These are phyloP conservation scores for Pentalonia nigronervosa DNA, from an alignment of 1,140 invertebrate genomes.

Conservation along the genomic window DNA sequence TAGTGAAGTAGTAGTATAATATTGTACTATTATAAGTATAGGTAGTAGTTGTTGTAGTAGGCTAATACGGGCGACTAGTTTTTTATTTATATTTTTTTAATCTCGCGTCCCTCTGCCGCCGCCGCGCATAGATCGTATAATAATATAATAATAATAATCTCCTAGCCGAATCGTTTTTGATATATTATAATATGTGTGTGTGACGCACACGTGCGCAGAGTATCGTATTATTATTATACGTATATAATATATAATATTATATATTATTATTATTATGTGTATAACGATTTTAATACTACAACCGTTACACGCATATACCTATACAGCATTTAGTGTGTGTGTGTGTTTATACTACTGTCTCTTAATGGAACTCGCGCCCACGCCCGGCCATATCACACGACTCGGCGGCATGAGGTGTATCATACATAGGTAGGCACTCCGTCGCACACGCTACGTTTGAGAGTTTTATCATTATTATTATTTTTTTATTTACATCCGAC, in stretches of 20 bases:
- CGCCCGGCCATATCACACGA: background rate
- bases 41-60: background rate
- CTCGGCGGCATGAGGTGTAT: background rate
- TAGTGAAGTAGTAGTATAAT: background rate
- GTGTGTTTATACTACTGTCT: slow-evolving; percentile 24
- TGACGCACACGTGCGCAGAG: background rate
- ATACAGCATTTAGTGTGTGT: slow-evolving; percentile 2
- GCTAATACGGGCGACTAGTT: background rate
- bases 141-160: slow-evolving; percentile 21
- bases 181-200: background rate
- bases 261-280: slow-evolving; percentile 20
- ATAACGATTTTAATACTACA: slow-evolving; percentile 22
- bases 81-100: background rate
- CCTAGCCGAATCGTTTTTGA: background rate
- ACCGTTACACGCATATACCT: background rate
- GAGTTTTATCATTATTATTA: slow-evolving; percentile 22
- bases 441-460: background rate
- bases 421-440: background rate
- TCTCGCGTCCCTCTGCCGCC: background rate
- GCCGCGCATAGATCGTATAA: background rate
- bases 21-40: background rate
- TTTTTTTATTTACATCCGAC: slow-evolving; percentile 40
- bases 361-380: slow-evolving; percentile 41
- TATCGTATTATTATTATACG: background rate
- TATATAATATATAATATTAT: background rate